Conservation (phyloP, 2,888 invertebrate species). For the Nezara viridula region DNA sequence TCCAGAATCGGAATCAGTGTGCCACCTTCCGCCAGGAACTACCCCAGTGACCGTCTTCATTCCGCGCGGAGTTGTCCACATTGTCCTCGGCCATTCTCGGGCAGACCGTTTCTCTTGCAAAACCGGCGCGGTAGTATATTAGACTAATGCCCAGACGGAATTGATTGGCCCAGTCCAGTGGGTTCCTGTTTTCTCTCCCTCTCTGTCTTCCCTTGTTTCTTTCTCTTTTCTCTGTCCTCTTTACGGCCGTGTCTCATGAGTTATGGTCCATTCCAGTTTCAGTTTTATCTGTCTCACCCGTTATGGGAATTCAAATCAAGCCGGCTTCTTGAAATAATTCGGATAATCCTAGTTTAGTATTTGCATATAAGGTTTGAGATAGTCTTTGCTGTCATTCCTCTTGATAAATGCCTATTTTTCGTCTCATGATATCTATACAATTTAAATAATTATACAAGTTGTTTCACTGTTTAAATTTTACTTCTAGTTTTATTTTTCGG, state of each 20-base stretch:
- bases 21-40: not conserved
- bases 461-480: too few species aligned
- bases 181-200: constrained; percentile 48
- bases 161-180: constrained; percentile 24
- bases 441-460: not conserved
- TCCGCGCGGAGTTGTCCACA: not conserved
- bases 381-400: not conserved
- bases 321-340: not conserved
- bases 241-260: constrained; percentile 30
- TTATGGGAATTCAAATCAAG: constrained; percentile 43
- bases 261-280: constrained; percentile 43
- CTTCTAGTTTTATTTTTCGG: too few species aligned
- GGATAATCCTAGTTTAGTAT: constrained; percentile 5
- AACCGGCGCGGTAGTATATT: constrained; percentile 30
- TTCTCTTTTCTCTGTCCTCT: constrained; percentile 30
- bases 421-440: not conserved
- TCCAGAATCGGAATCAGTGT: not conserved
- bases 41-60: not conserved
- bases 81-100: constrained; percentile 7
- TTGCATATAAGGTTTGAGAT: constrained; percentile 19
- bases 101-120: constrained; percentile 8
- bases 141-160: constrained; percentile 39
- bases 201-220: constrained; percentile 6
- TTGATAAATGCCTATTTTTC: not conserved
- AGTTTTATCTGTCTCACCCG: constrained; percentile 42